These are phyloP conservation scores for Danaus plexippus DNA, from an alignment of 1,140 invertebrate genomes.

Conservation along the genomic window DNA sequence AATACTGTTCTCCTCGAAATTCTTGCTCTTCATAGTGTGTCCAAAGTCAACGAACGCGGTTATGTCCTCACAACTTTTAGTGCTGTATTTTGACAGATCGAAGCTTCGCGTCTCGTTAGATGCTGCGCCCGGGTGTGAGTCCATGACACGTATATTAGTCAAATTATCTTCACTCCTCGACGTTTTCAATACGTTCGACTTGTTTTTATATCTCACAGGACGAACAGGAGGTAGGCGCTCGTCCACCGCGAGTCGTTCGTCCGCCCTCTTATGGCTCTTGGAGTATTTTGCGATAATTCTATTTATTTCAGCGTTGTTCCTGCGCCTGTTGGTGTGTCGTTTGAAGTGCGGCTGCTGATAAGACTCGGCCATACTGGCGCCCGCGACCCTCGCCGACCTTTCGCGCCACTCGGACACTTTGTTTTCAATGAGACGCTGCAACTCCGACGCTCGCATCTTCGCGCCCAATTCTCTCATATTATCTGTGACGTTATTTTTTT, in stretches of 20 bases:
- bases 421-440: constrained; percentile 64
- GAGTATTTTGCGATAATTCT: constrained; percentile 70
- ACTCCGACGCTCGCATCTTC: constrained; percentile 60
- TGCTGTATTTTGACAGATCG: constrained; percentile 51
- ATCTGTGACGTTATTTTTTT: constrained; percentile 39
- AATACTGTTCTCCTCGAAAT: constrained; percentile 60
- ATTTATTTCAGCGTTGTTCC: constrained; percentile 67
- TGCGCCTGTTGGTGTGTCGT: constrained; percentile 63
- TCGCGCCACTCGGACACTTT: constrained; percentile 66
- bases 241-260: constrained; percentile 34
- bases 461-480: constrained; percentile 40
- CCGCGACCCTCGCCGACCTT: constrained; percentile 64
- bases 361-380: constrained; percentile 55
- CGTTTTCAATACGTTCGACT: constrained; percentile 37
- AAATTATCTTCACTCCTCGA: constrained; percentile 62
- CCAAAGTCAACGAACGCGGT: constrained; percentile 54
- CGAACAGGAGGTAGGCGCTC: constrained; percentile 35
- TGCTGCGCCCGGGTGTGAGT: constrained; percentile 33
- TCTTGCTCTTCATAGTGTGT: constrained; percentile 45
- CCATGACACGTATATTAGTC: constrained; percentile 41
- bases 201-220: constrained; percentile 50
- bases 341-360: constrained; percentile 68
- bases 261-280: constrained; percentile 48
- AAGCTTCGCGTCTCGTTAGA: constrained; percentile 24
- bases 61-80: constrained; percentile 60